phyloP scores from a whole-genome alignment of 2,797 vertebrate genomes.

The Ptychadena robeensis region DNA sequence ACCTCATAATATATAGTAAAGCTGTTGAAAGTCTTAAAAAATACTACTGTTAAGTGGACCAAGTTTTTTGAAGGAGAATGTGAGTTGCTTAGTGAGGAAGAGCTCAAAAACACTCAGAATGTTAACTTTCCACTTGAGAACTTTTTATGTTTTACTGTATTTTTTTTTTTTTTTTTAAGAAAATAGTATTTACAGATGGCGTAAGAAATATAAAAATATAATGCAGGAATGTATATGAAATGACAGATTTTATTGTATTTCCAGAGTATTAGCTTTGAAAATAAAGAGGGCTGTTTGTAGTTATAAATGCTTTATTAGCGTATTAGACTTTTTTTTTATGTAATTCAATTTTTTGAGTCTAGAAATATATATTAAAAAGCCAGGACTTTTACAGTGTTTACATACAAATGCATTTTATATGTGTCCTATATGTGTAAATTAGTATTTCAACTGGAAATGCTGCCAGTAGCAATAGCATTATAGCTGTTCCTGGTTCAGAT shows the following conservation, averaged over 20 bases:
- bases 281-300: slow-evolving; percentile 90
- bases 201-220: slow-evolving; percentile 93
- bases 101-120: slow-evolving; percentile 77
- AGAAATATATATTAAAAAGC: slow-evolving; percentile 69
- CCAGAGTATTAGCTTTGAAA: slow-evolving; percentile 92
- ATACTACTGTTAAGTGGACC: slow-evolving; percentile 87
- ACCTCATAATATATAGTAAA: slow-evolving; percentile 89
- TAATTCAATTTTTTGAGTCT: slow-evolving; percentile 86
- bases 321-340: slow-evolving; percentile 94
- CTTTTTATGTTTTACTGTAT: slow-evolving; percentile 90
- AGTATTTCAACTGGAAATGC: slow-evolving; percentile 80
- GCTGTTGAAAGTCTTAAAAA: slow-evolving; percentile 87
- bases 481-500: slow-evolving; percentile 76
- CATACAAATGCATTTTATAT: slow-evolving; percentile 93
- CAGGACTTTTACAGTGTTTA: slow-evolving; percentile 92
- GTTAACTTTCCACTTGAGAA: slow-evolving; percentile 89
- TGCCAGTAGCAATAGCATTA: slow-evolving; percentile 74
- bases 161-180: slow-evolving; percentile 83
- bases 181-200: slow-evolving; percentile 97
- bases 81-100: slow-evolving; percentile 76
- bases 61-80: slow-evolving; percentile 80
- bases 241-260: slow-evolving; percentile 95
- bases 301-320: slow-evolving; percentile 89
- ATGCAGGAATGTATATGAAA: slow-evolving; percentile 95
- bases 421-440: slow-evolving; percentile 88